phyloP scores from a whole-genome alignment of 2,113 vertebrate genomes.

The Petrocephalus zakoni region DNA sequence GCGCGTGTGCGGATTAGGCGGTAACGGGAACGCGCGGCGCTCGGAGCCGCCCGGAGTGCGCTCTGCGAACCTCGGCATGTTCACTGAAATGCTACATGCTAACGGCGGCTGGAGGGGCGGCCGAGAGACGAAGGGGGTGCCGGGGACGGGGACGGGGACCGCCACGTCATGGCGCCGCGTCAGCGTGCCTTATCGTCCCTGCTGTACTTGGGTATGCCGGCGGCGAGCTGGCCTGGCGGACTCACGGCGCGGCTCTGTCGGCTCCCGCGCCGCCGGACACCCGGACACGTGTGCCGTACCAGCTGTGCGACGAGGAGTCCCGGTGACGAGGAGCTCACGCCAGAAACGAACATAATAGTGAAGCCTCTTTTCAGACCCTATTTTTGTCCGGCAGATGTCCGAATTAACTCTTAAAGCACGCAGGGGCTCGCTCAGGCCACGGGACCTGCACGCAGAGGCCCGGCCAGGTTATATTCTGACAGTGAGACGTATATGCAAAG shows the following conservation, averaged over 20 bases:
- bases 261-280: background rate
- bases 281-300: constrained; percentile 19
- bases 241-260: background rate
- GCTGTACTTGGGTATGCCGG: background rate
- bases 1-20: background rate
- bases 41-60: background rate
- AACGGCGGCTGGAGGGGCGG: constrained; percentile 31
- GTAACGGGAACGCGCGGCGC: background rate
- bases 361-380: background rate
- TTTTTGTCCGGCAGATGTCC: background rate
- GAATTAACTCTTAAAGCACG: background rate
- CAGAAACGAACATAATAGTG: background rate
- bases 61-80: constrained; percentile 18
- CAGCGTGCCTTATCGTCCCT: background rate
- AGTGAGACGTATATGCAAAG: background rate
- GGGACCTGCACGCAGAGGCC: background rate
- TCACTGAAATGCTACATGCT: constrained; percentile 43
- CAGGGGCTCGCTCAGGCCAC: background rate
- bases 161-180: background rate
- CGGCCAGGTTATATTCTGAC: background rate
- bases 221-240: background rate
- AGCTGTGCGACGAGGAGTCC: background rate
- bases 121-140: constrained; percentile 37
- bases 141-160: constrained; percentile 1
- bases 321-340: background rate